Base-by-base conservation (phyloP, 2,797 vertebrate species). In the Gymnopithys bicolor region DNA sequence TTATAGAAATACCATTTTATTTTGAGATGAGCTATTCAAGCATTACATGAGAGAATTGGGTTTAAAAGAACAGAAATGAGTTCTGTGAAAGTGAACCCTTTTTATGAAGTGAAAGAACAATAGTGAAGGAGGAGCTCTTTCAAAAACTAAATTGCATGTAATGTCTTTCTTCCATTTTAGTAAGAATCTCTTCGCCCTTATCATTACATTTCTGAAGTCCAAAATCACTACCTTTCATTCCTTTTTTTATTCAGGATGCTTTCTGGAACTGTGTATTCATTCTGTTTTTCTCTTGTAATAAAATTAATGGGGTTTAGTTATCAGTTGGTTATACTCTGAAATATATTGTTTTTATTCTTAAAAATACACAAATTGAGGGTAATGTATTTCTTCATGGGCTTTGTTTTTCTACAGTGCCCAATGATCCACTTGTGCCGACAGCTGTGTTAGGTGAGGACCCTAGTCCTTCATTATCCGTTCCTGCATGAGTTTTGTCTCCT, bases 391-490 rank as follows among this genome's bases (percentile, higher is more conserved):
- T 98, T 98, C 98, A 98, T 96, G 96, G 97, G 97, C 97, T 98
- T 97, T 98, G 97, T 98, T 98, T 98, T 97, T 96, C 98, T 95
- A 48, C 99, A 99, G 99, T 99, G 98, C 99, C 99, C 98, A 99
- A 99, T 98, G 99, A 99, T 94, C 99, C 99, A 79, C 99, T 99
- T 98, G 99, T 99, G 97, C 99, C 99, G 91, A 99, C 99, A 55
- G 99, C 99, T 94, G 99, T 99, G 98, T 98, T 99, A 99, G 99
- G 99, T 99, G 99, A 99, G 99, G 98, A 97, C 96, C 83, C 88
- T 84, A 97, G 96, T 97, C 97, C 97, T 97, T 97, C 97, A 84
- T 97, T 95, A 89, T 89, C 81, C 88, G 74, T 95, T 97, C 87
- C 94, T 96, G 97, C 97, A 98, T 98, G 98, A 96, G 94, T 97